These are phyloP conservation scores for Menura novaehollandiae DNA, from an alignment of 2,113 vertebrate genomes.

Conservation along the genomic window DNA sequence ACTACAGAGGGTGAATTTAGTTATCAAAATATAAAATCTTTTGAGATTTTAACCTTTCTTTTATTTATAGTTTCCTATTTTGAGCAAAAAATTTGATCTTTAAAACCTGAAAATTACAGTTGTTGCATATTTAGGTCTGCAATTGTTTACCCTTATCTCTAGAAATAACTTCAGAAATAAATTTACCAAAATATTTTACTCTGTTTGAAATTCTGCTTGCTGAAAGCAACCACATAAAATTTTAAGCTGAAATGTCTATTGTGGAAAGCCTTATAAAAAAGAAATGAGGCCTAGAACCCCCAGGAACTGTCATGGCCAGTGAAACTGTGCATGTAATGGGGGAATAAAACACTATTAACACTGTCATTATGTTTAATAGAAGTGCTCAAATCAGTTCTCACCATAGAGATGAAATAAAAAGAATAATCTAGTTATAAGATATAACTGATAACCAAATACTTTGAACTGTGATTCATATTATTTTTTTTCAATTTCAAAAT, in stretches of 20 bases:
- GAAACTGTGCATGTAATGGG: background rate
- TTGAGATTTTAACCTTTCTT: background rate
- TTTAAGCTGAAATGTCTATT: background rate
- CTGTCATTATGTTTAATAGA: background rate
- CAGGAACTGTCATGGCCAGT: background rate
- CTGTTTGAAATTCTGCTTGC: background rate
- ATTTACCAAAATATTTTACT: background rate
- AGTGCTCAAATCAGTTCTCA: background rate
- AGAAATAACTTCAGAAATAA: background rate
- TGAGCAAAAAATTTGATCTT: background rate
- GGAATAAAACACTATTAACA: background rate
- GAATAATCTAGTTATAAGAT: background rate
- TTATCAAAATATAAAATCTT: background rate
- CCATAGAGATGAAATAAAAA: background rate
- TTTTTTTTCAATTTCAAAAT: background rate
- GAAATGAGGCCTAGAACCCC: background rate
- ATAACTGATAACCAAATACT: background rate
- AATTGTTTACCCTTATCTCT: background rate
- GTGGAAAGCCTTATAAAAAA: background rate
- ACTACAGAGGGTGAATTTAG: background rate
- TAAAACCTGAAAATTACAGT: background rate
- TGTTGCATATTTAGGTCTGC: background rate
- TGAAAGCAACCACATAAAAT: background rate
- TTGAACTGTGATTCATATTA: background rate
- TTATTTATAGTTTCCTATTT: background rate